These are phyloP conservation scores for Xerus rutilus DNA, from an alignment of 2,797 vertebrate species.

Conservation along the genomic window DNA sequence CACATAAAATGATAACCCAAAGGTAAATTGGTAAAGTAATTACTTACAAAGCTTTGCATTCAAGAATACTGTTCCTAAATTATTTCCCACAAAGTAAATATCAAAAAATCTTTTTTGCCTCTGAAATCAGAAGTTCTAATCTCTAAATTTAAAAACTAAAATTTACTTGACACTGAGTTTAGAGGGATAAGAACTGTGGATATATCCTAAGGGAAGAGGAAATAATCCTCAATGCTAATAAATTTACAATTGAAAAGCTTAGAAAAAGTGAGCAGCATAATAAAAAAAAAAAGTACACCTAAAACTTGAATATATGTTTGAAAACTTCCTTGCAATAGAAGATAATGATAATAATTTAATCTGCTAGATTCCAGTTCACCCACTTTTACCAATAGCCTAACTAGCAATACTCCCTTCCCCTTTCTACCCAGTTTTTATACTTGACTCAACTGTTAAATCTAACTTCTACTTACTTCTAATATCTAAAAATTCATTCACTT, in stretches of 20 bases:
- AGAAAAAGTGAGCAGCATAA: background rate
- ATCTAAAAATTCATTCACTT: conserved; percentile 30
- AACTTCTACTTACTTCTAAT: conserved; percentile 26
- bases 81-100: background rate
- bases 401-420: background rate
- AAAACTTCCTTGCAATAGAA: background rate
- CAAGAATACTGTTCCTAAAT: conserved; percentile 4
- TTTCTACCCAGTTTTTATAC: background rate
- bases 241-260: background rate
- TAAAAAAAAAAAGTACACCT: background rate
- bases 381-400: background rate
- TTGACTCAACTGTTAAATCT: background rate
- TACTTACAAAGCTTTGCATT: background rate
- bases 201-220: background rate
- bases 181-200: background rate
- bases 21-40: background rate
- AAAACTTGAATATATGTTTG: background rate
- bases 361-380: background rate
- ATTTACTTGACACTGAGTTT: background rate
- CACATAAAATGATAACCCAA: background rate
- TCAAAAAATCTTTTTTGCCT: background rate
- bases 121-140: background rate
- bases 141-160: background rate
- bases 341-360: background rate
- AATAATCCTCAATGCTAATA: background rate